phyloP scores from a whole-genome alignment of 2,113 vertebrate species.

The human (Homo sapiens) region DNA sequence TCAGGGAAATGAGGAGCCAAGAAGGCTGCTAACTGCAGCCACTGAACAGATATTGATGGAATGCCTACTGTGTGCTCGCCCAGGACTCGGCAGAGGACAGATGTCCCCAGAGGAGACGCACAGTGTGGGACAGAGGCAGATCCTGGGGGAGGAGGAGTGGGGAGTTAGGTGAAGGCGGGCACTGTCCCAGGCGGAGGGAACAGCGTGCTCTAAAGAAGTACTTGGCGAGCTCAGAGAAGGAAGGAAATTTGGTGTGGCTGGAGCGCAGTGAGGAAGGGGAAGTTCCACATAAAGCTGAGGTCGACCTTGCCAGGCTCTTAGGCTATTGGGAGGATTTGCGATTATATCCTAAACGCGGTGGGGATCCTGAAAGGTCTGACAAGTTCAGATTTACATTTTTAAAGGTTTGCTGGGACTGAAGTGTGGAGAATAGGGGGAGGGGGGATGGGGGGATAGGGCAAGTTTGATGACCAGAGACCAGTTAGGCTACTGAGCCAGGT shows the following conservation, averaged over 20 bases:
- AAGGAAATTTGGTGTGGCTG: not conserved
- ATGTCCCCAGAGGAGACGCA: not conserved
- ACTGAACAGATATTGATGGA: not conserved
- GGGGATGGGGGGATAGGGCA: no score
- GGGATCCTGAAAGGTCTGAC: constrained; percentile 47
- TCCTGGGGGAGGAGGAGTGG: not conserved
- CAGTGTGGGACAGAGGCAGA: not conserved
- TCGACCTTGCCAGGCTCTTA: not conserved
- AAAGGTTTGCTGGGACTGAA: constrained; percentile 20
- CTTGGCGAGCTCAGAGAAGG: not conserved
- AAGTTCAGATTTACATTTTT: constrained; percentile 60
- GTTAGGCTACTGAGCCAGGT: not conserved
- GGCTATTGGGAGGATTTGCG: not conserved
- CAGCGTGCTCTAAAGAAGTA: not conserved
- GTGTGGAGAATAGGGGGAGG: not conserved
- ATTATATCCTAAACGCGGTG: constrained; percentile 15
- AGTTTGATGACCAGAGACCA: not conserved
- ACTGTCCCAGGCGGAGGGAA: not conserved
- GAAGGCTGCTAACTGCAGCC: not conserved
- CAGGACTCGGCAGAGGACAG: not conserved
- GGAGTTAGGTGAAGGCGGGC: not conserved
- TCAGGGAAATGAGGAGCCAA: not conserved
- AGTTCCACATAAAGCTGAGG: not conserved
- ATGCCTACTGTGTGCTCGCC: not conserved
- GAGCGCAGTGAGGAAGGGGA: not conserved